These are phyloP conservation scores for Lepidocyrtoides sp. DNA, from an alignment of 2,888 invertebrate genomes.

Conservation along the genomic window DNA sequence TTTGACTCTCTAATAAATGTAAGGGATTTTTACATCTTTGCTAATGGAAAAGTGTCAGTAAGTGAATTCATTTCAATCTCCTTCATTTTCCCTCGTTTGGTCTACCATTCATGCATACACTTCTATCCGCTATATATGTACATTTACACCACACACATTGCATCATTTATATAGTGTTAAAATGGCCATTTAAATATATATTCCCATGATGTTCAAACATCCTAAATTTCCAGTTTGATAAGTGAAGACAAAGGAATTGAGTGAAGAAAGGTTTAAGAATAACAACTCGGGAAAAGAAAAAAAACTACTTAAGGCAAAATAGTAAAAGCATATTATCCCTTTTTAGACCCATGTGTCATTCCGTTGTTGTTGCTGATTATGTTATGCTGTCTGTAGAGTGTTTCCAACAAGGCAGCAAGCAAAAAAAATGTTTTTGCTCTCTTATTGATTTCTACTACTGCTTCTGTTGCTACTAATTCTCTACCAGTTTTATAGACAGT, in stretches of 20 bases:
- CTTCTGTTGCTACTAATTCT: background rate
- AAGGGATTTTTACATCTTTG: conserved; percentile 74
- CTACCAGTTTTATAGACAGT: conserved; percentile 28
- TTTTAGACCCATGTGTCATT: conserved; percentile 69
- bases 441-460: conserved; percentile 73
- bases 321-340: conserved; percentile 68
- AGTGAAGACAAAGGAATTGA: conserved; percentile 41
- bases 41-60: conserved; percentile 80
- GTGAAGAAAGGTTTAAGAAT: conserved; percentile 60
- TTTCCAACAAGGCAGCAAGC: conserved; percentile 46
- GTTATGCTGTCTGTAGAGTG: conserved; percentile 55
- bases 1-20: conserved; percentile 73
- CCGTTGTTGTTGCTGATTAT: conserved; percentile 64
- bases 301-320: conserved; percentile 60
- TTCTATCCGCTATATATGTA: background rate
- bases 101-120: background rate
- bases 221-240: conserved; percentile 25
- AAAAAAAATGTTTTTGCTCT: conserved; percentile 35
- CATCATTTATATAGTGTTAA: background rate
- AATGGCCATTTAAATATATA: background rate
- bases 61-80: conserved; percentile 75
- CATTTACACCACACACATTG: background rate
- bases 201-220: background rate
- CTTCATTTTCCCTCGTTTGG: conserved; percentile 38
- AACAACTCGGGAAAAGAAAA: conserved; percentile 17